Conservation (phyloP, 2,888 invertebrate genomes). For the Lasioglossum leucozonium region DNA sequence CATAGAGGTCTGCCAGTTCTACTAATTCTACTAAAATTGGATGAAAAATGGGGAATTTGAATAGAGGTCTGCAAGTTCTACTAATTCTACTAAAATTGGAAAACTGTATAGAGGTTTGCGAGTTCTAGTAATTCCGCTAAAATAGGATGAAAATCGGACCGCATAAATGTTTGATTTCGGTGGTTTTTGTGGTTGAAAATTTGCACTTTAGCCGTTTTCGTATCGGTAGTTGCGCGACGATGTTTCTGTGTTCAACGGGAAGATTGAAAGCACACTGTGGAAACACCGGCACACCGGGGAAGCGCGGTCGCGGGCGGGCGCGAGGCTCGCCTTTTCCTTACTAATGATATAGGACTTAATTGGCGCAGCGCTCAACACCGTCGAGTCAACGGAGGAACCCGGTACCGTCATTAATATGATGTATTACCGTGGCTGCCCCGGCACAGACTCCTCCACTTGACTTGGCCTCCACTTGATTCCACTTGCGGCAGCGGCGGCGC, state of each 20-base stretch:
- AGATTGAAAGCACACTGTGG: constrained; percentile 44
- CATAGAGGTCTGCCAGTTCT: no score
- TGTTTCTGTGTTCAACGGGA: constrained; percentile 23
- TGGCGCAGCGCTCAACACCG: constrained; percentile 72
- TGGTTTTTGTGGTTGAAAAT: no score
- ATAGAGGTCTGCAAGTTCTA: no score
- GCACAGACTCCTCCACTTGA: constrained; percentile 68
- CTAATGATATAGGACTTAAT: constrained; percentile 75
- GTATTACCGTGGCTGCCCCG: constrained; percentile 66
- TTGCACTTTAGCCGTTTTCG: no score
- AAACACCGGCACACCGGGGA: constrained; percentile 54
- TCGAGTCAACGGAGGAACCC: constrained; percentile 70
- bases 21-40: no score
- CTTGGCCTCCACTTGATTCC: constrained; percentile 57
- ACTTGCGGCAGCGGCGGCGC: constrained; percentile 6
- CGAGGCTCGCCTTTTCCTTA: constrained; percentile 52
- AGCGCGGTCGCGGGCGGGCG: neutral
- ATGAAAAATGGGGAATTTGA: no score
- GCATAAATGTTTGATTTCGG: no score
- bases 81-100: no score
- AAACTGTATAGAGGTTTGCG: no score
- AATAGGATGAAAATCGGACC: no score
- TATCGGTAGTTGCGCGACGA: neutral
- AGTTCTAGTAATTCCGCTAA: no score
- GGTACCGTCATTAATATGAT: constrained; percentile 75